Evolutionary conservation across 2,113 vertebrate species (phyloP).

Genomic region (Plecturocebus donacophilus): DNA sequence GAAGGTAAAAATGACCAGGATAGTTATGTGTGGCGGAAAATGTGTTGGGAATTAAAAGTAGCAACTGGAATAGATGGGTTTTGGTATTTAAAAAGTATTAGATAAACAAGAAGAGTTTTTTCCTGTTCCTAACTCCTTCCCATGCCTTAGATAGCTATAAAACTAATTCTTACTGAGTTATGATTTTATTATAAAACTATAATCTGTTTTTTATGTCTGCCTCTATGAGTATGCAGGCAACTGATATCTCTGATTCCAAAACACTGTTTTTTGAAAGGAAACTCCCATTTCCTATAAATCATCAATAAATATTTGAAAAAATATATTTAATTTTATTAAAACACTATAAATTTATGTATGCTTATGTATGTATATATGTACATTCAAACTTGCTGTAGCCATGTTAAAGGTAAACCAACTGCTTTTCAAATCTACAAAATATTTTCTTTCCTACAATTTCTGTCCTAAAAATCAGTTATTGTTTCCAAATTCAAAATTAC

Average conservation of each 20-base stretch:
- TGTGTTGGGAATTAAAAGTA: background rate
- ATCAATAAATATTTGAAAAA: slow-evolving; percentile 8
- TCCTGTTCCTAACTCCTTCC: background rate
- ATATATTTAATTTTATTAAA: background rate
- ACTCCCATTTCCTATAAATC: background rate
- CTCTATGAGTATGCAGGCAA: background rate
- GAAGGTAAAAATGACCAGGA: background rate
- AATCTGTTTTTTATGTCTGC: slow-evolving; percentile 2
- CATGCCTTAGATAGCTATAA: background rate
- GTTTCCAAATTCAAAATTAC: slow-evolving; percentile 35
- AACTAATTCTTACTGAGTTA: background rate
- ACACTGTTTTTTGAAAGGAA: background rate
- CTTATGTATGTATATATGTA: background rate
- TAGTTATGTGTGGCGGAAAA: background rate
- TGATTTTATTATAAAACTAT: background rate
- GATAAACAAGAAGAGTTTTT: background rate
- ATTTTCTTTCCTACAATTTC: background rate
- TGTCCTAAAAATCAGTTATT: background rate
- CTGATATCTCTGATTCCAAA: background rate
- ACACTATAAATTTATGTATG: background rate
- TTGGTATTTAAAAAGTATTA: background rate
- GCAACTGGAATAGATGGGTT: background rate
- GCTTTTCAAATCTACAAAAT: background rate
- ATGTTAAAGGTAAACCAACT: slow-evolving; percentile 11
- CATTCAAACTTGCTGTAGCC: background rate